Evolutionary conservation across 1,140 invertebrate species (phyloP).

Genomic region (Leptonema lineaticorne): DNA sequence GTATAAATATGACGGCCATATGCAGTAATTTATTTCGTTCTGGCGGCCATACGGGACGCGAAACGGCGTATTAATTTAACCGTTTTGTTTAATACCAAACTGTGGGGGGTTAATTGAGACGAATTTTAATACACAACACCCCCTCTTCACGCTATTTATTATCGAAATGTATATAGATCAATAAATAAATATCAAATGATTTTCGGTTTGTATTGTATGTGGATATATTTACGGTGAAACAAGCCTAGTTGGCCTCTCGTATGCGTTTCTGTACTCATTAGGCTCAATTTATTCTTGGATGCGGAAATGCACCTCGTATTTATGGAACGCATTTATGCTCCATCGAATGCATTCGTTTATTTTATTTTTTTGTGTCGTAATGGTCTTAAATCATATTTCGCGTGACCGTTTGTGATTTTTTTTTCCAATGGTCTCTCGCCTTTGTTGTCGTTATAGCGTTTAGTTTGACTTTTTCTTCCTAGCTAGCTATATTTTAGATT

Average conservation of each 20-base stretch:
- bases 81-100: not conserved
- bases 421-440: too few relatives aligned
- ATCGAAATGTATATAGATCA: too few relatives aligned
- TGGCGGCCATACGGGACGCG: not conserved
- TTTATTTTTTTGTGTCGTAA: too few relatives aligned
- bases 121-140: not conserved
- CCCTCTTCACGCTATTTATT: not conserved
- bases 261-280: slow-evolving; percentile 22
- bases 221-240: not conserved
- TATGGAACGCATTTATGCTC: not conserved
- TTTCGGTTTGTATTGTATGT: not conserved
- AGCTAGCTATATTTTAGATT: not conserved
- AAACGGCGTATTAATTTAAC: not conserved
- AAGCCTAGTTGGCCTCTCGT: not conserved
- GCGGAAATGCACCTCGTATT: slow-evolving; percentile 25
- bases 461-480: not conserved
- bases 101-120: not conserved
- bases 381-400: too few relatives aligned
- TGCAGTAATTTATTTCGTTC: slow-evolving; percentile 5
- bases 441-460: not conserved
- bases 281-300: slow-evolving; percentile 28
- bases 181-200: too few relatives aligned
- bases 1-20: not conserved
- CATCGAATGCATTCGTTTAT: not conserved
- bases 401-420: too few relatives aligned